Evolutionary conservation across 2,888 invertebrate species (phyloP).

Genomic region (Archips crataeganus): DNA sequence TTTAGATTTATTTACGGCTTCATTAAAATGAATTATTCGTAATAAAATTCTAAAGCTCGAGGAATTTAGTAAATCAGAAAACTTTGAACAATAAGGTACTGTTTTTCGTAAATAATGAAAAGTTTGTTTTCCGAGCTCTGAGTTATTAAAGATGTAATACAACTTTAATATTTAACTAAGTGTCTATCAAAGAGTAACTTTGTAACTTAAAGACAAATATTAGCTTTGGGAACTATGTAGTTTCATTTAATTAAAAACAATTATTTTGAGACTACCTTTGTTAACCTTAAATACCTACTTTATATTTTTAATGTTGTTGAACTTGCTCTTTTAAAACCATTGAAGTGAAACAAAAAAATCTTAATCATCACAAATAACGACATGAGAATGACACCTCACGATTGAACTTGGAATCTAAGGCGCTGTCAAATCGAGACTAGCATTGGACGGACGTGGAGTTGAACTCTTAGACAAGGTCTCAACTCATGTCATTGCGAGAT

Average conservation of each 20-base stretch:
- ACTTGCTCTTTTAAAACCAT: neutral
- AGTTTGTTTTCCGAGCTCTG: neutral
- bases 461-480: conserved; percentile 65
- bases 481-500: conserved; percentile 55
- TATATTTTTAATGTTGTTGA: neutral
- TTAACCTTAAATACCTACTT: too few species aligned
- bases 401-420: conserved; percentile 61
- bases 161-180: neutral
- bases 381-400: conserved; percentile 77
- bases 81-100: conserved; percentile 14
- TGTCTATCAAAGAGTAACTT: neutral
- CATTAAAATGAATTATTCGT: conserved; percentile 49
- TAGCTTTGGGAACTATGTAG: neutral
- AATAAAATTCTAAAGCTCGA: conserved; percentile 23
- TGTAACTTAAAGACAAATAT: neutral
- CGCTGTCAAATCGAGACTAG: conserved; percentile 58
- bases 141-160: neutral
- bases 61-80: conserved; percentile 26
- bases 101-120: conserved; percentile 3
- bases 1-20: conserved; percentile 67
- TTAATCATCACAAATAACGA: conserved; percentile 55
- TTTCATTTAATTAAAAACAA: neutral
- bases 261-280: too few species aligned
- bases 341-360: conserved; percentile 19
- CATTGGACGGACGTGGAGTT: conserved; percentile 55